phyloP scores from a whole-genome alignment of 2,888 invertebrate genomes.

The Hartigia nigra region DNA sequence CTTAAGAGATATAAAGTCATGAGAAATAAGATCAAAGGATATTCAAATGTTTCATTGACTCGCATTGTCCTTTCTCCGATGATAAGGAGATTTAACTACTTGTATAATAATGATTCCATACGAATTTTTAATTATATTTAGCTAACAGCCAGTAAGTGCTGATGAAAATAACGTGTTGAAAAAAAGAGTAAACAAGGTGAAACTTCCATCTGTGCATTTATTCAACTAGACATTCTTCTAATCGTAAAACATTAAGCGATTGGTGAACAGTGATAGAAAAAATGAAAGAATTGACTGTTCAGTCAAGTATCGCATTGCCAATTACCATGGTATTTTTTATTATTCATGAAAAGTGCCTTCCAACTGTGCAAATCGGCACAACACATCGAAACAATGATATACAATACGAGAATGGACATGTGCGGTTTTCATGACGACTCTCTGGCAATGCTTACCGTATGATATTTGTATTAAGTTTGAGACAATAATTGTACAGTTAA shows the following conservation, averaged over 20 bases:
- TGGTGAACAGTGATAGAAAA: background rate
- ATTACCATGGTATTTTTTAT: background rate
- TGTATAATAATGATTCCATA: too few species aligned
- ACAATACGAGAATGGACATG: background rate
- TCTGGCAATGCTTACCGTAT: background rate
- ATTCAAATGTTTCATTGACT: background rate
- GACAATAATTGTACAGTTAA: background rate
- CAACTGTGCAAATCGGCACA: background rate
- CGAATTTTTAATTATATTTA: too few species aligned
- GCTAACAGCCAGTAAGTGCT: too few species aligned
- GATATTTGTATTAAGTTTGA: constrained; percentile 6
- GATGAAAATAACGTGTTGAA: too few species aligned
- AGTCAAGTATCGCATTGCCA: background rate
- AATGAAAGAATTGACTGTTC: background rate
- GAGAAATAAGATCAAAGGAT: too few species aligned
- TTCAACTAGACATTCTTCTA: background rate
- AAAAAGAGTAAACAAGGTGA: background rate
- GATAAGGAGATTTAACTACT: too few species aligned
- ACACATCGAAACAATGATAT: background rate
- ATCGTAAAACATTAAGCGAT: background rate
- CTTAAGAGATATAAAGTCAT: too few species aligned
- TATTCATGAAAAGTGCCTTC: background rate
- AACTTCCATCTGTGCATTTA: background rate
- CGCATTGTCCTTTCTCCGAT: too few species aligned
- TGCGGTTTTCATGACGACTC: background rate